phyloP scores from a whole-genome alignment of 2,797 vertebrate species.

The Austrolebias charrua region DNA sequence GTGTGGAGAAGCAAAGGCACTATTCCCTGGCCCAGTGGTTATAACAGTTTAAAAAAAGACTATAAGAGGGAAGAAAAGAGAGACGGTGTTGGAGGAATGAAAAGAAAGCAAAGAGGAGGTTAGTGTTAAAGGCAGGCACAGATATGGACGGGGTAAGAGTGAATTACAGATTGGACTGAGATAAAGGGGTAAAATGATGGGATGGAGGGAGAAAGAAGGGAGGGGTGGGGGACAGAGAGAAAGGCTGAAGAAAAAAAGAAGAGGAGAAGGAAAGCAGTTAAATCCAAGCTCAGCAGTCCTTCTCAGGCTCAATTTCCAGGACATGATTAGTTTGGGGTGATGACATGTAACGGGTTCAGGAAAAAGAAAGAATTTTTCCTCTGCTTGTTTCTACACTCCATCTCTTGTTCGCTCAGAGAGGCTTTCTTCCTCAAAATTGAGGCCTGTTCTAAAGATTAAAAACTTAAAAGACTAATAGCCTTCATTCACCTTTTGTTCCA shows the following conservation, averaged over 20 bases:
- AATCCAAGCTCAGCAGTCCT: conserved; percentile 76
- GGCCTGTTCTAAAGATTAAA: conserved; percentile 44
- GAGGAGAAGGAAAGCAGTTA: conserved; percentile 33
- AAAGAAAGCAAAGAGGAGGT: conserved; percentile 45
- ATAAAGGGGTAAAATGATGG: conserved; percentile 62
- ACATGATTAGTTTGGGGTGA: conserved; percentile 78
- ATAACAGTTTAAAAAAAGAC: conserved; percentile 36
- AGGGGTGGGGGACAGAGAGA: conserved; percentile 17
- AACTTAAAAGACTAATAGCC: conserved; percentile 47
- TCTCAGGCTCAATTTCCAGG: conserved; percentile 74
- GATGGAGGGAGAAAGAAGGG: conserved; percentile 42
- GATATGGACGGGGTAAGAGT: conserved; percentile 50
- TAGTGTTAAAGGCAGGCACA: conserved; percentile 56
- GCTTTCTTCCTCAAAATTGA: conserved; percentile 53
- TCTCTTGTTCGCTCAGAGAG: conserved; percentile 45
- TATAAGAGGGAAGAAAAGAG: conserved; percentile 12
- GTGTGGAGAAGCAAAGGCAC: conserved; percentile 30
- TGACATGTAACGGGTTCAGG: conserved; percentile 71
- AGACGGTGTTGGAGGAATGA: conserved; percentile 27
- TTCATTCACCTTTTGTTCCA: conserved; percentile 52
- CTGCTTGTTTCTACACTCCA: conserved; percentile 30
- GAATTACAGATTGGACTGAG: conserved; percentile 63
- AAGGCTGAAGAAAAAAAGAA: conserved; percentile 22
- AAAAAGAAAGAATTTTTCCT: conserved; percentile 53
- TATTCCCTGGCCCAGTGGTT: conserved; percentile 50